Percentiles rank a stretch among this genome's conserved stretches.
phyloP scores from a whole-genome alignment of 2,113 vertebrate species.

The Excalfactoria chinensis region DNA sequence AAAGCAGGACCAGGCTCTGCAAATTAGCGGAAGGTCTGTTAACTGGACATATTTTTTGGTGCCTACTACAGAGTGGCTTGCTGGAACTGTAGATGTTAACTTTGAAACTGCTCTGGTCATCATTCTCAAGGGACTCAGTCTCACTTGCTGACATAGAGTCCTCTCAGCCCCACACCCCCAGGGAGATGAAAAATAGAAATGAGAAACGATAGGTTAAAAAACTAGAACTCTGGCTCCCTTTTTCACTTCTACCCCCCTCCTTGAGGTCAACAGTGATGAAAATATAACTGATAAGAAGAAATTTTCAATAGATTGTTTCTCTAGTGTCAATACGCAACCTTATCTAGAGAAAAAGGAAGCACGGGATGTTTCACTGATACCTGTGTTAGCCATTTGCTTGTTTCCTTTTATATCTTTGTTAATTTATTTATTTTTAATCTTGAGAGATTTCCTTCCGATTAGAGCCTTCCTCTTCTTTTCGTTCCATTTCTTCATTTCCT shows the following conservation, averaged over 20 bases:
- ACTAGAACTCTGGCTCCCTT: not conserved
- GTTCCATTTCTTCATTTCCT: not conserved
- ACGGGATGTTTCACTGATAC: not conserved
- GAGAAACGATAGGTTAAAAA: not conserved
- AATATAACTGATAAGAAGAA: not conserved
- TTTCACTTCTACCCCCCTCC: not conserved
- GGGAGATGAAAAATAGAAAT: not conserved
- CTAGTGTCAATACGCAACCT: not conserved
- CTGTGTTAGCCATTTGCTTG: not conserved
- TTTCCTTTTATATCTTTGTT: fast-evolving
- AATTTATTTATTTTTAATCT: not conserved
- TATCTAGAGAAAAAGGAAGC: not conserved
- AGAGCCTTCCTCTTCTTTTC: not conserved
- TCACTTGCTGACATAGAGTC: not conserved
- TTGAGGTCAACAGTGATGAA: fast-evolving
- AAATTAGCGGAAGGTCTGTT: not conserved
- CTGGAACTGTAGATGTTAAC: not conserved
- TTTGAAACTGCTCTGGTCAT: not conserved
- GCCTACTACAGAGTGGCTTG: not conserved
- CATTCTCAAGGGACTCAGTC: not conserved
- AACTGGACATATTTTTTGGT: not conserved
- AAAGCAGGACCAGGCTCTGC: not conserved
- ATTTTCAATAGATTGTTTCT: not conserved
- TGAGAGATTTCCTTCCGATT: not conserved
- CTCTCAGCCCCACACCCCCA: too few relatives aligned